Conservation (phyloP, 2,888 invertebrate genomes). For the Apoda limacodes region DNA sequence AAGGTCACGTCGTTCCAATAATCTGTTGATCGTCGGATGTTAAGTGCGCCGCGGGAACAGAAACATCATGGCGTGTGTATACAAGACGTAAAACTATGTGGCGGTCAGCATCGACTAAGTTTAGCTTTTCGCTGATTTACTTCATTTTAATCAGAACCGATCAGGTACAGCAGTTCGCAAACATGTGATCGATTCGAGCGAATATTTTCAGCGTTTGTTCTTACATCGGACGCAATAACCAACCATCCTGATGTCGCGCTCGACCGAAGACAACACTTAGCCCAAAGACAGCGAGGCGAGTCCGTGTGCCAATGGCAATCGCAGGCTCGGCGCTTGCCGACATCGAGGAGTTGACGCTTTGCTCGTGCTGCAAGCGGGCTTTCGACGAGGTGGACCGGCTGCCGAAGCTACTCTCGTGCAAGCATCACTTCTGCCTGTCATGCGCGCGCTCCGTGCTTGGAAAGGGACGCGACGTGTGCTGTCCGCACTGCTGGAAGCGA, state of each 20-base stretch:
- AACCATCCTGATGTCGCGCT: no score
- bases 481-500: conserved; percentile 80
- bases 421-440: conserved; percentile 82
- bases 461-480: conserved; percentile 76
- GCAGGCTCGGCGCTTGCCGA: conserved; percentile 74
- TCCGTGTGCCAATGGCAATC: conserved; percentile 40
- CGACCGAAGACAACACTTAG: no score
- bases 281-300: conserved; percentile 18
- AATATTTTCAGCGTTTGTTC: no score
- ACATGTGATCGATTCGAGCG: no score
- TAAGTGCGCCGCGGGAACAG: conserved; percentile 29
- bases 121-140: conserved; percentile 21
- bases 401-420: conserved; percentile 80
- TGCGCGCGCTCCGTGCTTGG: conserved; percentile 77
- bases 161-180: conserved; percentile 18
- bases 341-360: conserved; percentile 79
- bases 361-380: conserved; percentile 80
- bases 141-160: conserved; percentile 18
- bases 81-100: conserved; percentile 39
- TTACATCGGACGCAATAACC: no score
- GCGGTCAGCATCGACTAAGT: conserved; percentile 25
- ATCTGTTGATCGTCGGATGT: conserved; percentile 40
- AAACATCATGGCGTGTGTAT: conserved; percentile 37
- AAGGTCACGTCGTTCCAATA: conserved; percentile 25
- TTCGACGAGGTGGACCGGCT: conserved; percentile 80